Base-by-base conservation (phyloP, 2,888 invertebrate species). In the Dryococelus australis region DNA sequence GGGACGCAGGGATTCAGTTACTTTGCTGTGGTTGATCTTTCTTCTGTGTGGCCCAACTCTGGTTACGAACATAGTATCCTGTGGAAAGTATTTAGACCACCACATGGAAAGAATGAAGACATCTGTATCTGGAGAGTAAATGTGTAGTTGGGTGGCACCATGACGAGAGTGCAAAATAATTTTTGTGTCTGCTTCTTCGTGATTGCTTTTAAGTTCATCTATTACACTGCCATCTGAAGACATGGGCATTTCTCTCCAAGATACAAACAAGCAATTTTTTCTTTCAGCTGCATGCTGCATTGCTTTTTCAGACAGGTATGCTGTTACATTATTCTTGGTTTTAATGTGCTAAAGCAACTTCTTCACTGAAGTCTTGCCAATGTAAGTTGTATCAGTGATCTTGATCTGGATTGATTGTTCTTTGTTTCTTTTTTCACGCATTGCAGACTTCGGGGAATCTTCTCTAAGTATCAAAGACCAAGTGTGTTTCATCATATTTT, bases 391-490 rank as follows among this genome's bases (percentile, higher is more conserved):
- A 65, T 65, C 65, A 65, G 24, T n/a, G n/a, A 65, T 65, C 20
- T 65, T 20, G 65, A n/a, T 1, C 65, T 65, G 65, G 65, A 65
- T 16, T 65, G n/a, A 0, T 65, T 65, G 65, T 65, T 65, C n/a
- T 20, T 65, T 20, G 65, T 8, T 0, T 0, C 24, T 65, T 65
- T n/a, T 65, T 16, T n/a, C n/a, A 81, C 86, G 35, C 8, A 83
- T 43, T 1, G 12, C 81, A 43, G 35, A 47, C 43, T 86, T 80
- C 27, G 81, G 13, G 0, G 81, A 80, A 26, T 20, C n/a, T 20
- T 27, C 35, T 51, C 51, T 87, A 85, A 16, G 78, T 81, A 35
- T 87, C 85, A 35, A 65, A 85, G 20, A 87, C 83, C 26, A 87
- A 28, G 43, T 87, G 87, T 20, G 35, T 43, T 27, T 87, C 87